A percentile compares a stretch with the other conserved stretches of the same genome.
These are phyloP conservation scores for Crax fasciolata DNA, from an alignment of 2,797 vertebrate genomes.

Conservation along the genomic window DNA sequence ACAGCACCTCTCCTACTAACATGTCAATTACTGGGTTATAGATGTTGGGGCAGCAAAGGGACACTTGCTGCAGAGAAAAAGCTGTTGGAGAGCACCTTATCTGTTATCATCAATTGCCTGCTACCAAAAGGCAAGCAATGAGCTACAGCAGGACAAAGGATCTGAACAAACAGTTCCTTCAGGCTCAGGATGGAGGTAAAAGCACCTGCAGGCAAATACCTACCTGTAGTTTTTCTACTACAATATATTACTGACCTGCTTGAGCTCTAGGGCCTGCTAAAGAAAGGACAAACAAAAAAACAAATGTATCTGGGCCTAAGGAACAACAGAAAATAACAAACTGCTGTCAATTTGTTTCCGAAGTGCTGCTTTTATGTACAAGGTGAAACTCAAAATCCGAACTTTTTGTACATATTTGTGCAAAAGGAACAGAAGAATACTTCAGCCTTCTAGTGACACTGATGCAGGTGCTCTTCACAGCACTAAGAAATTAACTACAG, in stretches of 20 bases:
- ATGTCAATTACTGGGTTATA: neutral
- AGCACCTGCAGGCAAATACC: neutral
- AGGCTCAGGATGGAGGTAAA: neutral
- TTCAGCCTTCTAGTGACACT: neutral
- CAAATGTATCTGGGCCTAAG: neutral
- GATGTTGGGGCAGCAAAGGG: neutral
- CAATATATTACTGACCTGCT: neutral
- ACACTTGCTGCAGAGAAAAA: neutral
- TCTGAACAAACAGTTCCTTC: neutral
- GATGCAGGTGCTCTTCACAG: neutral
- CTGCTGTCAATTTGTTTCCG: fast-evolving
- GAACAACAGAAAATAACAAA: neutral
- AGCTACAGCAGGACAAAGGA: no score
- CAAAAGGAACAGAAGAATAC: neutral
- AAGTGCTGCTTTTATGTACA: neutral
- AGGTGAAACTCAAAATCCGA: neutral
- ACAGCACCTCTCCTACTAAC: fast-evolving
- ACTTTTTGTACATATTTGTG: neutral
- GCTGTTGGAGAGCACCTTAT: neutral
- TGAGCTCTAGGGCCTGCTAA: neutral
- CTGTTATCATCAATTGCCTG: neutral
- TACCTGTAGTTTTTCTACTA: neutral
- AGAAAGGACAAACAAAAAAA: neutral
- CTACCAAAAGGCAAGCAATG: fast-evolving
- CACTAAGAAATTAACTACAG: neutral